Evolutionary conservation across 1,140 invertebrate genomes (phyloP), one percentile per base, ranked within the genome.

Genomic region (Heliconius hewitsoni): DNA sequence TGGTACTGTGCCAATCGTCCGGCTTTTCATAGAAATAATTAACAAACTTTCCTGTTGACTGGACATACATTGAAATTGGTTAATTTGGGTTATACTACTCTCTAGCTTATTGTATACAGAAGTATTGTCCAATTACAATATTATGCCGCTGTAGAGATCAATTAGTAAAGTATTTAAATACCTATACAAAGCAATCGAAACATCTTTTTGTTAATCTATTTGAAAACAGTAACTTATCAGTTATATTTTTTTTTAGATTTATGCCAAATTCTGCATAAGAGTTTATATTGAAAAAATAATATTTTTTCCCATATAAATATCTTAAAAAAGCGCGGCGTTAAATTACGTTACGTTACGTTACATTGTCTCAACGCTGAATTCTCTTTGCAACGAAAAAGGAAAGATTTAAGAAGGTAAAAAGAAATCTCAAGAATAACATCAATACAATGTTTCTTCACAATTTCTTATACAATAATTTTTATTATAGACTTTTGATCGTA

Each of bases 21-120:
- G 23, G 23, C 9, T 66, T 66, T 66, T 66, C 60, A 66, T 66
- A 66, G 60, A 66, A 66, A 66, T 27, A 66, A 66, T 66, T 66
- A 66, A 66, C 60, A 11, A 66, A 66, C 23, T 66, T 66, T 27
- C 60, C 60, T 66, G 60, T 66, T 66, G 23, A 27, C 57, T 66
- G 23, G 23, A 27, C 57, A 66, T 66, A 27, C 57, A 66, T 66
- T 66, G 23, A 66, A 66, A 66, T 66, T 66, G 60, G 9, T 30
- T 66, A 66, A 66, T 66, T 66, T 27, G 27, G 23, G 11, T 27
- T 66, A 0, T 5, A 30, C 9, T 6, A 23, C 50, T 27, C 23
- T 16, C 50, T 27, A 66, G 8, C 8, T 66, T 66, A 30, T 66
- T 66, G 27, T 5, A 11, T 27, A 66, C 13, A 13, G 8, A 50